Percentiles rank a stretch among this genome's conserved stretches.
Conservation (phyloP, 2,113 vertebrate genomes). For the Caranx ignobilis region DNA sequence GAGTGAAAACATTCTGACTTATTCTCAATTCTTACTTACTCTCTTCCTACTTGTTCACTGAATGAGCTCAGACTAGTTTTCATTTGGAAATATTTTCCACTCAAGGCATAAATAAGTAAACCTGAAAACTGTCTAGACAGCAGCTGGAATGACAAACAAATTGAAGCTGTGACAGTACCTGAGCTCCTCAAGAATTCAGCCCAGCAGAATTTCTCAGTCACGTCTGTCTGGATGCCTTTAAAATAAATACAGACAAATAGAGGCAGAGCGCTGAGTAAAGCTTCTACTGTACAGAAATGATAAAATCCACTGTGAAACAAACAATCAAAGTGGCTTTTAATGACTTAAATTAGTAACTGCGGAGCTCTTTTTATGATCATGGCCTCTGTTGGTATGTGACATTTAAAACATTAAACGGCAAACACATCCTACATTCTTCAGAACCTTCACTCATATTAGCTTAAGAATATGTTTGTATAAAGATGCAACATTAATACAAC, state of each 20-base stretch:
- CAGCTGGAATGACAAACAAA: not conserved
- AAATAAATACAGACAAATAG: constrained; percentile 30
- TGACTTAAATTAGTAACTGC: not conserved
- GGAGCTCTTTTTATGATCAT: not conserved
- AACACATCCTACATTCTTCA: not conserved
- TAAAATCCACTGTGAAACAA: not conserved
- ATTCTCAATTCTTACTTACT: not conserved
- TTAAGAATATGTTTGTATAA: not conserved
- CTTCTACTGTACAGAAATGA: not conserved
- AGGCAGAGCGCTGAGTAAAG: not conserved
- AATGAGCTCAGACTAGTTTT: not conserved
- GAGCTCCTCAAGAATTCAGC: constrained; percentile 86
- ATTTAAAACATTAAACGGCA: not conserved
- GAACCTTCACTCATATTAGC: not conserved
- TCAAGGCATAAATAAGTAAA: not conserved
- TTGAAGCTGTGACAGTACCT: constrained; percentile 81
- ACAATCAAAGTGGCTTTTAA: not conserved
- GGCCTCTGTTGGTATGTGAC: not conserved
- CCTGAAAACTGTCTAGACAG: not conserved
- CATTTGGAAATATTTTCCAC: not conserved
- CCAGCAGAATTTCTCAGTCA: constrained; percentile 87
- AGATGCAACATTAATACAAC: not conserved
- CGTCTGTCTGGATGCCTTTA: constrained; percentile 87
- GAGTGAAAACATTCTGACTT: not conserved
- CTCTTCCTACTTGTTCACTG: no score